phyloP scores from a whole-genome alignment of 2,797 vertebrate genomes.

The Zalophus californianus region DNA sequence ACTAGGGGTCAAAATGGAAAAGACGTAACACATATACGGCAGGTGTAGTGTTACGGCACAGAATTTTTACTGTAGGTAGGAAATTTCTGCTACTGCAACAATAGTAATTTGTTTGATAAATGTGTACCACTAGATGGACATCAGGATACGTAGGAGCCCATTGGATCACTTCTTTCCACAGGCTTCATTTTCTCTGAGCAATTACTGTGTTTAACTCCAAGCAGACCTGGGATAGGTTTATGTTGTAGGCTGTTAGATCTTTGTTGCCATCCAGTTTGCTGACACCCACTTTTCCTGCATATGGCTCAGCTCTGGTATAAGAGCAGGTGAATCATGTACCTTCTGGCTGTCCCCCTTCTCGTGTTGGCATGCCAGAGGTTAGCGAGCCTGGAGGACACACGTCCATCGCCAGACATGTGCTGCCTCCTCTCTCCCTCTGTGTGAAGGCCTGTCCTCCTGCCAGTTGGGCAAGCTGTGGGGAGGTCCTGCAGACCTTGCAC shows the following conservation, averaged over 20 bases:
- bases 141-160: not conserved
- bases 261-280: not conserved
- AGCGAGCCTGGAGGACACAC: accelerated
- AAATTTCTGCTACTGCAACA: not conserved
- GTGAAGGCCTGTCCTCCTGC: accelerated
- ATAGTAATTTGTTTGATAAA: not conserved
- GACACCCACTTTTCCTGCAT: not conserved
- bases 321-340: not conserved
- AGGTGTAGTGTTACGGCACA: too few species aligned
- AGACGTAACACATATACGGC: not conserved
- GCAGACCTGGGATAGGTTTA: not conserved
- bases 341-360: not conserved
- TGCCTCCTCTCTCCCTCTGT: too few species aligned
- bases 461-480: too few species aligned
- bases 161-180: not conserved
- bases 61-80: not conserved
- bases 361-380: not conserved
- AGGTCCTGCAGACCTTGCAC: not conserved
- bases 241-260: not conserved
- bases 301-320: not conserved
- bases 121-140: not conserved
- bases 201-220: not conserved
- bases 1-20: not conserved
- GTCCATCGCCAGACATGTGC: not conserved
- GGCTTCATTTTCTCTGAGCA: not conserved